Evolutionary conservation across 2,797 vertebrate species (phyloP), one percentile per base, ranked within the genome.

Genomic region (Cryptoblepharus egeriae): DNA sequence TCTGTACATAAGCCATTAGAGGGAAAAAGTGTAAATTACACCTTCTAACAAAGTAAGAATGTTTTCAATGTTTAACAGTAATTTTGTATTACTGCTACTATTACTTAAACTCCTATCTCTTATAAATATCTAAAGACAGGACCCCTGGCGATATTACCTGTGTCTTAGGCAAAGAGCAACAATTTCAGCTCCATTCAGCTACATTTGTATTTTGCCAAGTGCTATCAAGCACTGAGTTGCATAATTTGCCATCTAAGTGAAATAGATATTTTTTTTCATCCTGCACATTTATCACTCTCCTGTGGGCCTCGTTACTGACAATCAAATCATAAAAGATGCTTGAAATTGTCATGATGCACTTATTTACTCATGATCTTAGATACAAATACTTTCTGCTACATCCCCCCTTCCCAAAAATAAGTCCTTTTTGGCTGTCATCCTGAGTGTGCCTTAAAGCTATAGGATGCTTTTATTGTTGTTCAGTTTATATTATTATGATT

Each of bases 31-130:
- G 93, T 94, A 96, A 96, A 96, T 96, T 96, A 96, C 91, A 96
- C 95, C 96, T 91, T 95, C 95, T 96, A 96, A 96, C 96, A 96
- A 96, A 96, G 95, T 96, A 96, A 96, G 96, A 96, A 96, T 96
- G 96, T 96, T 97, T 97, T 96, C 96, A 95, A 95, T 97, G 97
- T 98, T 98, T 98, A 98, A 98, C 97, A 97, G 97, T 96, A 97
- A 97, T 97, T 96, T 98, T 97, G 97, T 97, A 98, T 98, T 98
- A 97, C 97, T 95, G 96, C 96, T 96, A 96, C 97, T 97, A 97
- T 98, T 98, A 98, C 97, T 95, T 97, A 97, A 97, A 98, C 97
- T 97, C 97, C 97, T 98, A 96, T 97, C 97, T 97, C 96, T 97
- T 98, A 98, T 97, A 97, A 98, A 98, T 98, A 97, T 96, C 97